A percentile compares a stretch with the other conserved stretches of the same genome.
phyloP scores from a whole-genome alignment of 2,888 invertebrate species.

The Fabriciana adippe region DNA sequence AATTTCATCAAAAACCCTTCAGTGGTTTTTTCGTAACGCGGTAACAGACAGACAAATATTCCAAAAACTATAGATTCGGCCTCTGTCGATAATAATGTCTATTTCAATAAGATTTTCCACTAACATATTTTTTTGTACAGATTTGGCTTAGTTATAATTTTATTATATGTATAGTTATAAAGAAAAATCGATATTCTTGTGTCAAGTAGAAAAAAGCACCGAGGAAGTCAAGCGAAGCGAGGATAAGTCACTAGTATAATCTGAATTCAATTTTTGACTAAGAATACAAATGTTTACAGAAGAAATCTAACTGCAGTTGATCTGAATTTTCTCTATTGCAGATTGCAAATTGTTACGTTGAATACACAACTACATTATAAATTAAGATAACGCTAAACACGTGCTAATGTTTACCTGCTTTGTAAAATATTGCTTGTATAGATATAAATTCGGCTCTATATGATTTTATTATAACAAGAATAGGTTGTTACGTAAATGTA shows the following conservation, averaged over 20 bases:
- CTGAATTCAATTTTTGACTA: neutral
- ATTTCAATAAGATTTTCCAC: no score
- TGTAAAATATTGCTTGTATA: constrained; percentile 12
- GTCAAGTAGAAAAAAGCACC: no score
- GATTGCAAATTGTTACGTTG: constrained; percentile 11
- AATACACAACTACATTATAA: constrained; percentile 42
- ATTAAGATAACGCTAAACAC: constrained; percentile 65
- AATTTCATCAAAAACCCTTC: no score
- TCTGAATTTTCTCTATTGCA: constrained; percentile 9
- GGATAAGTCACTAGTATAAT: neutral
- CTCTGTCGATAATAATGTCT: no score
- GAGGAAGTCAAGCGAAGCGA: no score
- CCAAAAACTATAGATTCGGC: no score
- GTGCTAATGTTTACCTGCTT: constrained; percentile 23
- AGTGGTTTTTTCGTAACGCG: no score
- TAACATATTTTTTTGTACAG: no score
- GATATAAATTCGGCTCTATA: constrained; percentile 5
- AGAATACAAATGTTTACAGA: neutral
- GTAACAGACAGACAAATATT: no score
- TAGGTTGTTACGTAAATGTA: neutral
- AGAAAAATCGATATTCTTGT: no score
- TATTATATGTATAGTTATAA: no score
- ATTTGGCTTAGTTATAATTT: no score
- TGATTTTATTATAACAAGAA: constrained; percentile 3
- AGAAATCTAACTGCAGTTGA: constrained; percentile 1